Evolutionary conservation across 2,797 vertebrate species (phyloP).

Genomic region (Danionella dracula): DNA sequence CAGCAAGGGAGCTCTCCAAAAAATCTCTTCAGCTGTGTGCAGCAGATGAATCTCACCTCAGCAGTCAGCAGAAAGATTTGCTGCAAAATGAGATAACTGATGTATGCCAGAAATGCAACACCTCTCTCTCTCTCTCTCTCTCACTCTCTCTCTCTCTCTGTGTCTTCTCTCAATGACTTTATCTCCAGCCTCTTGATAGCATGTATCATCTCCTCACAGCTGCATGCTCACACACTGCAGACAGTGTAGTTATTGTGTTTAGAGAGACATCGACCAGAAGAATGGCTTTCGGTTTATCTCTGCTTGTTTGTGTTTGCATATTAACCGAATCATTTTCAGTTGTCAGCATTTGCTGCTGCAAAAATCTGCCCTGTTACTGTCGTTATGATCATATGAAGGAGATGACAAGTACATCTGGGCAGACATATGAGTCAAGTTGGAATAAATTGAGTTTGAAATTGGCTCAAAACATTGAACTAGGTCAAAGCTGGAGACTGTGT

Average conservation of each 20-base stretch:
- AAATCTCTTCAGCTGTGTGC: constrained; percentile 1
- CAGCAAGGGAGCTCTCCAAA: constrained; percentile 7
- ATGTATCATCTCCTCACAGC: constrained; percentile 57
- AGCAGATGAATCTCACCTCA: constrained; percentile 1
- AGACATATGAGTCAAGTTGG: constrained; percentile 8
- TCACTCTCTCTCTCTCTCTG: neutral
- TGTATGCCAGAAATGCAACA: neutral
- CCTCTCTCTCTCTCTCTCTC: neutral
- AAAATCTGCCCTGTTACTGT: neutral
- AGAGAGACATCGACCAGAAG: constrained; percentile 13
- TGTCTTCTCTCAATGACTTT: constrained; percentile 41
- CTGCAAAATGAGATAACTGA: constrained; percentile 10
- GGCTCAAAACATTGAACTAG: constrained; percentile 53
- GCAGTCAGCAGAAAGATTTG: constrained; percentile 1
- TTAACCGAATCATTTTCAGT: constrained; percentile 12
- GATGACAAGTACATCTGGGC: constrained; percentile 9
- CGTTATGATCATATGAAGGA: neutral
- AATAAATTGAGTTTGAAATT: constrained; percentile 42
- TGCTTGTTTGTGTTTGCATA: constrained; percentile 3
- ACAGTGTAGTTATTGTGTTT: constrained; percentile 53
- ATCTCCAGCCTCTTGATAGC: constrained; percentile 51
- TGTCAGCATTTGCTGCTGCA: neutral
- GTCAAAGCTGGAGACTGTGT: constrained; percentile 48
- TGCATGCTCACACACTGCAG: constrained; percentile 49
- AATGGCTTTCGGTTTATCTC: constrained; percentile 1